These are phyloP conservation scores for Aporrectodea caliginosa DNA, from an alignment of 1,140 invertebrate species.

Conservation along the genomic window DNA sequence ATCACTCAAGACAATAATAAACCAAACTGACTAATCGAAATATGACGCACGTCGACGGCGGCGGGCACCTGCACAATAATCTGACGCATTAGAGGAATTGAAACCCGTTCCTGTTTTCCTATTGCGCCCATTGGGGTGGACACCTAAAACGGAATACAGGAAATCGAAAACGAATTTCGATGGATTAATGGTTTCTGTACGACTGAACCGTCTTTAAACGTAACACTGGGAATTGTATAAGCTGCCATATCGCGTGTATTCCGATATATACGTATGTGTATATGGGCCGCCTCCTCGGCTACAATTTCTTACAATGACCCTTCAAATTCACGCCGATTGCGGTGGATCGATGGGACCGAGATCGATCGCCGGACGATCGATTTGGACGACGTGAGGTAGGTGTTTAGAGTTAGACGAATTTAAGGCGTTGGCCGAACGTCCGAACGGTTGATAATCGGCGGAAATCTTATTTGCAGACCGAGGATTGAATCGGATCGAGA, in stretches of 20 bases:
- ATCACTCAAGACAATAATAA: slow-evolving; percentile 1
- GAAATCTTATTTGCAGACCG: not conserved
- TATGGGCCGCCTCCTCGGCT: not conserved
- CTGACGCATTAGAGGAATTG: not conserved
- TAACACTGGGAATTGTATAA: not conserved
- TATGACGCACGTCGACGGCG: not conserved
- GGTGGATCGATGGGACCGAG: not conserved
- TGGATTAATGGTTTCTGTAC: too few relatives aligned
- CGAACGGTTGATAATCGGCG: too few relatives aligned
- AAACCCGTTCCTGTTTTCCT: not conserved
- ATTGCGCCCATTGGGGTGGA: too few relatives aligned
- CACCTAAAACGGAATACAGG: too few relatives aligned
- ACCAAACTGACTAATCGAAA: slow-evolving; percentile 2
- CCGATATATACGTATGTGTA: too few relatives aligned
- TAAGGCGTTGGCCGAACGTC: too few relatives aligned
- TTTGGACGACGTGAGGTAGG: too few relatives aligned
- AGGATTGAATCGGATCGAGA: too few relatives aligned
- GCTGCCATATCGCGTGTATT: not conserved
- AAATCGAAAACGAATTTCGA: too few relatives aligned
- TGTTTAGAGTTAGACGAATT: too few relatives aligned
- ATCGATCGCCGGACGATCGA: not conserved
- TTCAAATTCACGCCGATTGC: too few relatives aligned
- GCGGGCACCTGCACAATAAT: slow-evolving; percentile 1
- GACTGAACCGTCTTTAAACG: too few relatives aligned
- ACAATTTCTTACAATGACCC: not conserved